These are phyloP conservation scores for Muscicapa striata DNA, from an alignment of 2,797 vertebrate genomes.

Conservation along the genomic window DNA sequence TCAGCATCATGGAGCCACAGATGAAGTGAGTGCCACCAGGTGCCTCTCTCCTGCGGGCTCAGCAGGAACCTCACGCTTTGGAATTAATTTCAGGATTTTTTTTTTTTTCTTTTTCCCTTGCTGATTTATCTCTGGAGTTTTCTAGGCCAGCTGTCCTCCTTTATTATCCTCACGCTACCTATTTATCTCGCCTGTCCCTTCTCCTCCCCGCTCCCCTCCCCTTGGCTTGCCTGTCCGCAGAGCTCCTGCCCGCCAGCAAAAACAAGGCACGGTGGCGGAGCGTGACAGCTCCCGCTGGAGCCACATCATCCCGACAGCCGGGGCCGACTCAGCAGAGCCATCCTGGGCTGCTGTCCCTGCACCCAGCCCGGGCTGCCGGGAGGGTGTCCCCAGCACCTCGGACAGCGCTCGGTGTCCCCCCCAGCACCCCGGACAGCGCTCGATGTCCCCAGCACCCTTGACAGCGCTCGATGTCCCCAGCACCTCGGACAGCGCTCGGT, in stretches of 20 bases:
- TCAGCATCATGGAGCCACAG: background rate
- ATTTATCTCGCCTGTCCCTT: slow-evolving; percentile 22
- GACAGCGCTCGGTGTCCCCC: no score
- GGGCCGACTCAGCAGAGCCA: slow-evolving; percentile 8
- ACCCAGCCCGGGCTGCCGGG: no score
- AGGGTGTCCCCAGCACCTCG: background rate
- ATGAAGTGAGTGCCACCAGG: accelerated
- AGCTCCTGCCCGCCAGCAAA: slow-evolving; percentile 31
- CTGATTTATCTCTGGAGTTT: slow-evolving; percentile 8
- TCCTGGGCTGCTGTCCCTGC: no score
- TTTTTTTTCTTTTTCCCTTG: background rate
- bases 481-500: no score
- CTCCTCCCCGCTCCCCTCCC: background rate
- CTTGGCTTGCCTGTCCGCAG: background rate
- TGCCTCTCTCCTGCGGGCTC: background rate
- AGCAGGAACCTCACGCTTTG: background rate
- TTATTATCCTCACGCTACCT: slow-evolving; percentile 49
- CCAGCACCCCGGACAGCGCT: no score
- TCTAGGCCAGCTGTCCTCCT: slow-evolving; percentile 67
- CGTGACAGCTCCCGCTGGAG: background rate
- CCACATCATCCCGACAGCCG: background rate
- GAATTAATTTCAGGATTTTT: background rate
- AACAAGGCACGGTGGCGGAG: background rate
- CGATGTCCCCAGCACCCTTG: no score
- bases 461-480: no score